Conservation (phyloP, 1,140 invertebrate genomes). For the Gonioctena quinquepunctata region DNA sequence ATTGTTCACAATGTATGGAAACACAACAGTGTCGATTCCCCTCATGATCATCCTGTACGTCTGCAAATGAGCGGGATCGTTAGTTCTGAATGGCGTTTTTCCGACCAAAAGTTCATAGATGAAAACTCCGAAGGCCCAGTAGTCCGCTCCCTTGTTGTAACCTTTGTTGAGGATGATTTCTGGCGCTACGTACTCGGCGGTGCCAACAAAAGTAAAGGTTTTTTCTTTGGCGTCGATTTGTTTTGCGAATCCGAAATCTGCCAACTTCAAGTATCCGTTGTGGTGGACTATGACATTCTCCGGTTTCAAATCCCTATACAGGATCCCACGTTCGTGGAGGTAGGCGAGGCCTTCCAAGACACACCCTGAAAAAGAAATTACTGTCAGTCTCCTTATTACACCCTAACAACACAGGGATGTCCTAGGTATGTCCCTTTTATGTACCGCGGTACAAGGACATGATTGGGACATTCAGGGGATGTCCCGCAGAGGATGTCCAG, state of each 20-base stretch:
- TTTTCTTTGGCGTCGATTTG: slow-evolving; percentile 75
- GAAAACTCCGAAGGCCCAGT: slow-evolving; percentile 93
- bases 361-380: slow-evolving; percentile 62
- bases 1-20: slow-evolving; percentile 78
- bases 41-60: slow-evolving; percentile 95
- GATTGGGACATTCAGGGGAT: too few species aligned
- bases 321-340: slow-evolving; percentile 83
- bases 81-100: slow-evolving; percentile 91
- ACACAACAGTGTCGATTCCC: slow-evolving; percentile 85
- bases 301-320: slow-evolving; percentile 94
- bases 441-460: too few species aligned
- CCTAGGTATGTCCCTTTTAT: too few species aligned
- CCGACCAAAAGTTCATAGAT: slow-evolving; percentile 91
- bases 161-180: slow-evolving; percentile 94
- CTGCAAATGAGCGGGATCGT: slow-evolving; percentile 86
- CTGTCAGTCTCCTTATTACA: not conserved
- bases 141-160: slow-evolving; percentile 90
- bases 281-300: slow-evolving; percentile 90
- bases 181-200: slow-evolving; percentile 88
- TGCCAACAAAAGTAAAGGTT: slow-evolving; percentile 98
- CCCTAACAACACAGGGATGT: too few species aligned
- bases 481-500: too few species aligned
- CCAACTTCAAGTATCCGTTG: slow-evolving; percentile 91
- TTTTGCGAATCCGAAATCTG: slow-evolving; percentile 99
- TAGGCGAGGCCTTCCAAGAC: slow-evolving; percentile 91